Evolutionary conservation across 2,888 invertebrate genomes (phyloP).

Genomic region (Altica lythri): DNA sequence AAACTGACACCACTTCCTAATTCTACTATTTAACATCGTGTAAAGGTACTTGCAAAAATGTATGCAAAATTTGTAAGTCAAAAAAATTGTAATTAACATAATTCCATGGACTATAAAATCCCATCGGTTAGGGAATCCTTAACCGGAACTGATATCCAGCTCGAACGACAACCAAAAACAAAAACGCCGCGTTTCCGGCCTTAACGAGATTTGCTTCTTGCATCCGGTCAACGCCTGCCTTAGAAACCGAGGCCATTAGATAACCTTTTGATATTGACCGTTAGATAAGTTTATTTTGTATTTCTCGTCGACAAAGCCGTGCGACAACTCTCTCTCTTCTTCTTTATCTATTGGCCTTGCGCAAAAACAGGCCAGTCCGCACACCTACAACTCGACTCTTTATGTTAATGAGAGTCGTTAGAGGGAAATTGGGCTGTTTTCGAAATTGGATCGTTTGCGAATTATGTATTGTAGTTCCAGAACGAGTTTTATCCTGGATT

Average conservation of each 20-base stretch:
- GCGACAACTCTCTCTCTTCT: constrained; percentile 19
- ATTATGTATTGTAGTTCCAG: no score
- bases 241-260: constrained; percentile 26
- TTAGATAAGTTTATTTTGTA: constrained; percentile 35
- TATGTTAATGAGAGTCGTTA: background rate
- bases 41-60: no score
- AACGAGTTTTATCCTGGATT: no score
- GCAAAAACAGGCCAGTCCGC: constrained; percentile 31
- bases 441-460: background rate
- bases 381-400: constrained; percentile 11
- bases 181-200: constrained; percentile 21
- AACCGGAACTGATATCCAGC: constrained; percentile 18
- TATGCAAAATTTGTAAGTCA: no score
- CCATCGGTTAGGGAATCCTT: no score
- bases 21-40: no score
- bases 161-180: constrained; percentile 27
- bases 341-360: constrained; percentile 27
- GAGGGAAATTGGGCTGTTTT: background rate
- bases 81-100: no score
- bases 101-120: constrained; percentile 4
- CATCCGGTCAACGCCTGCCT: constrained; percentile 23
- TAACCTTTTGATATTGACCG: constrained; percentile 36
- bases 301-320: constrained; percentile 22
- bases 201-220: constrained; percentile 33
- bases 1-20: no score